Evolutionary conservation across 1,140 invertebrate species (phyloP), one percentile per base, ranked within the genome.

Genomic region (Macrotrachela quadricornifera): DNA sequence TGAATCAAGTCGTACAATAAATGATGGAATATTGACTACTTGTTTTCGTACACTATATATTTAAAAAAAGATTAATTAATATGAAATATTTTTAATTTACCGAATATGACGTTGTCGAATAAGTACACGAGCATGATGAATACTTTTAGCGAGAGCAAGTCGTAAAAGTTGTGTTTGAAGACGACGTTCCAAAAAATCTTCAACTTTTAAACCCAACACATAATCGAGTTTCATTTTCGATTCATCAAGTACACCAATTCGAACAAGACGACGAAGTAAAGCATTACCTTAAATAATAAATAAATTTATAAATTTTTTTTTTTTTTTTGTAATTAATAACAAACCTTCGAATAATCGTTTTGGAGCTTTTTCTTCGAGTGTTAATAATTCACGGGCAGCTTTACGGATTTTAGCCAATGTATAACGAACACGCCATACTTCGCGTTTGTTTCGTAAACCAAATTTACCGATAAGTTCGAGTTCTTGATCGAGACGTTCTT

Each of bases 161-260:
- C 97, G 97, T 76, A 97, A 96, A 36, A 99, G 92, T 73, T 97
- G 92, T 1, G 94, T 99, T 72, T 99, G 92, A 13, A 99, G 79
- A 71, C 94, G 81, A 57, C 92, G 79, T 73, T 99, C 91, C 75
- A 99, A 81, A 77, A 99, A 99, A 76, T 99, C 90, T 74, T 99
- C 92, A 63, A 94, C 83, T 73, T 91, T 85, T 51, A 99, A 74
- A 76, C 91, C 91, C 63, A 99, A 76, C 57, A 99, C 92, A 62
- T 96, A 97, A 96, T 99, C 94, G 61, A 99, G 85, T 72, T 97
- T 99, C 94, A 99, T 99, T 61, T 85, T 80, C 49, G 78, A 77
- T 68, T 99, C 92, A 64, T 92, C 86, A 62, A 99, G 74, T 36
- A 97, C 92, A 63, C 94, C 94, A 66, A 97, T 92, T 58, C 91